Percentiles rank a stretch among this genome's conserved stretches.
phyloP scores from a whole-genome alignment of 2,113 vertebrate genomes.

The Phocoena phocoena region DNA sequence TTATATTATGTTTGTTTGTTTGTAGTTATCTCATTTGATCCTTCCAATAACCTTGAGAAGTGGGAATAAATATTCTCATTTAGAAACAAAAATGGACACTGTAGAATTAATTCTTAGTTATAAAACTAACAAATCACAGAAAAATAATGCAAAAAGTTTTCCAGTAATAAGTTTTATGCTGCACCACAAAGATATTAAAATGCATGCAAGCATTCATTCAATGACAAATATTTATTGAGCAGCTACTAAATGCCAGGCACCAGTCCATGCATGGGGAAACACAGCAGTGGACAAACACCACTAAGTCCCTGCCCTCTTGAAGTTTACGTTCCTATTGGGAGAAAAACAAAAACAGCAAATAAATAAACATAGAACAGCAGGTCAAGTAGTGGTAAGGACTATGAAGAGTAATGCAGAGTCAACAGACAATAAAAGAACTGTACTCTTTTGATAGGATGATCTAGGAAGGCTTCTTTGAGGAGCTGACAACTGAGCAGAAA shows the following conservation, averaged over 20 bases:
- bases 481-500: neutral
- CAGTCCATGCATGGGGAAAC: neutral
- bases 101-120: neutral
- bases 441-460: neutral
- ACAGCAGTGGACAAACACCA: neutral
- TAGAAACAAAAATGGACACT: neutral
- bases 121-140: neutral
- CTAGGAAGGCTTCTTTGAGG: neutral
- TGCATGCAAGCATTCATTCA: neutral
- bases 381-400: neutral
- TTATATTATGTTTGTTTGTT: neutral
- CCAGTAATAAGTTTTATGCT: neutral
- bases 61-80: neutral
- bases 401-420: neutral
- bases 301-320: neutral
- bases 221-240: neutral
- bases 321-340: neutral
- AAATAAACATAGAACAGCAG: neutral
- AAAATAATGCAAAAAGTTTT: neutral
- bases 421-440: neutral
- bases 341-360: neutral
- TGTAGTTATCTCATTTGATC: slow-evolving; percentile 6
- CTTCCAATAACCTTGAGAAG: neutral
- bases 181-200: neutral
- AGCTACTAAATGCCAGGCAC: neutral